Percentiles rank a stretch among this genome's conserved stretches.
phyloP scores from a whole-genome alignment of 2,113 vertebrate species.

The Dipodomys stephensi region DNA sequence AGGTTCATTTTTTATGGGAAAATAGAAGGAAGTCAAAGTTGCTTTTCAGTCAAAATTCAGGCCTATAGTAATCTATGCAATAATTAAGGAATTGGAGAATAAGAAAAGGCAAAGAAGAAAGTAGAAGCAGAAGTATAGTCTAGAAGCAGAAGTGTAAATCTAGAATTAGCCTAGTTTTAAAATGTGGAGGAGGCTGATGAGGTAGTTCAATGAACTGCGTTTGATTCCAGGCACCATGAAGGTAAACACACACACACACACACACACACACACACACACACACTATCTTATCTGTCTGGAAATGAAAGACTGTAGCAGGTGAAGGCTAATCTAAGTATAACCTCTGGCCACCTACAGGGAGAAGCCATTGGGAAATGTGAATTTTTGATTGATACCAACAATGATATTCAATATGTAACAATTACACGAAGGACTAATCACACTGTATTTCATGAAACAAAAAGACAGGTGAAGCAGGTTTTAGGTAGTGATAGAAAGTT shows the following conservation, averaged over 20 bases:
- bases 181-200: neutral
- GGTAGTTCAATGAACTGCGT: neutral
- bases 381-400: neutral
- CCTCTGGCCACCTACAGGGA: neutral
- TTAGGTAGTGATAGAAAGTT: neutral
- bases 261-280: neutral
- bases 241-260: neutral
- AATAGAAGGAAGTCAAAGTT: conserved; percentile 4
- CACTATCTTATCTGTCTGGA: too few relatives aligned
- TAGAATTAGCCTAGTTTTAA: conserved; percentile 6
- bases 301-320: neutral
- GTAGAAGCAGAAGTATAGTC: neutral
- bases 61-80: neutral
- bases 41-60: conserved; percentile 6
- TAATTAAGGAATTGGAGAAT: neutral
- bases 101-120: neutral
- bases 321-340: too few relatives aligned
- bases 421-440: neutral
- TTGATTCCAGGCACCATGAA: neutral
- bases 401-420: neutral
- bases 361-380: neutral
- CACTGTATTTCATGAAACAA: neutral
- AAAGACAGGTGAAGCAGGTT: neutral
- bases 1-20: neutral
- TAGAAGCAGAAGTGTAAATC: neutral